Percentiles rank a stretch among this genome's conserved stretches.
These are phyloP conservation scores for Pyrocoelia pectoralis DNA, from an alignment of 2,888 invertebrate genomes.

Conservation along the genomic window DNA sequence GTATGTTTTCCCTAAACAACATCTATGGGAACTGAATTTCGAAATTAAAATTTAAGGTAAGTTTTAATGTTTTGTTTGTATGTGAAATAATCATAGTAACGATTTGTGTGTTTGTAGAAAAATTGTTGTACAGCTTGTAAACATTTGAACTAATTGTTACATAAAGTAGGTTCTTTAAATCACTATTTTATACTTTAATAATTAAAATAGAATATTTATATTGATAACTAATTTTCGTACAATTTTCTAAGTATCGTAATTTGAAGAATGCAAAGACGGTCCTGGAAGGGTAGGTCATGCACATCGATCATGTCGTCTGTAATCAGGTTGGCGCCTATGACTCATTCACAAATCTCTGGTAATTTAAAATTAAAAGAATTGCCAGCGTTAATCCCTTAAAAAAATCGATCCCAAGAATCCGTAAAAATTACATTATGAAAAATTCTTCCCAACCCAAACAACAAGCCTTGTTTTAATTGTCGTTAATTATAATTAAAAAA, in stretches of 20 bases:
- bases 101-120: not conserved
- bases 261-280: constrained; percentile 11
- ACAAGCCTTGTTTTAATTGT: no score
- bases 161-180: no score
- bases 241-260: not conserved
- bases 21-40: not conserved
- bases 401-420: no score
- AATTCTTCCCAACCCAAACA: no score
- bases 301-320: constrained; percentile 39
- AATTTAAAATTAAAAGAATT: not conserved
- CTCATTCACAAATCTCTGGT: constrained; percentile 23
- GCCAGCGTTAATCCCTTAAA: no score
- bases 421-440: no score
- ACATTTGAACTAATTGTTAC: no score
- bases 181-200: no score
- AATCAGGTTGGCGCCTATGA: constrained; percentile 32
- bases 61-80: not conserved
- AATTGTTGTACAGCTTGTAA: not conserved
- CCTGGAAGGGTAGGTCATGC: constrained; percentile 35
- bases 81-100: not conserved
- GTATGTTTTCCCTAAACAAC: constrained; percentile 15
- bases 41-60: not conserved
- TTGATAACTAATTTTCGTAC: not conserved
- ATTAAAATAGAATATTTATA: not conserved
- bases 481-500: no score